These are phyloP conservation scores for Cenopis cana DNA, from an alignment of 2,888 invertebrate species.

Conservation along the genomic window DNA sequence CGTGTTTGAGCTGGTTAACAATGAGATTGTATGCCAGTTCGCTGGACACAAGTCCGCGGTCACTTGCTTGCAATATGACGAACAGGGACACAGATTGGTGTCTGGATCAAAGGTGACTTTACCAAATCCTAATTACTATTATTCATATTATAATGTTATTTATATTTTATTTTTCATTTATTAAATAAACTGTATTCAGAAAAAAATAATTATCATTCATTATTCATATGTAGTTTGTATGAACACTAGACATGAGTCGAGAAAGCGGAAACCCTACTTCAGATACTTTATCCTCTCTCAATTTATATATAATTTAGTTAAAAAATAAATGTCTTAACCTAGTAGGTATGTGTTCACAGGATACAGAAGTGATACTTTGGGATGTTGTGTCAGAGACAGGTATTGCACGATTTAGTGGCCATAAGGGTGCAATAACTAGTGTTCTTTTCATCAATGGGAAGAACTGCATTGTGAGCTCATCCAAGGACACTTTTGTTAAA, in stretches of 20 bases:
- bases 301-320: neutral
- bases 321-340: neutral
- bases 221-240: no score
- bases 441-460: slow-evolving; percentile 89
- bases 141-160: no score
- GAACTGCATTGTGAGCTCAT: slow-evolving; percentile 90
- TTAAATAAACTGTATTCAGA: no score
- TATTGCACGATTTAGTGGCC: slow-evolving; percentile 94
- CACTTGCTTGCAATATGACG: slow-evolving; percentile 93
- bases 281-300: no score
- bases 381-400: slow-evolving; percentile 97
- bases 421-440: slow-evolving; percentile 95
- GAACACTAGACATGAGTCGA: no score
- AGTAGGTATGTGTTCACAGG: slow-evolving; percentile 79
- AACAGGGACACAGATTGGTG: slow-evolving; percentile 92
- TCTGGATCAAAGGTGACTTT: slow-evolving; percentile 92
- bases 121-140: no score
- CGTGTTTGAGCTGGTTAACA: slow-evolving; percentile 91
- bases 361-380: slow-evolving; percentile 97
- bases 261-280: no score
- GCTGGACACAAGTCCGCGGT: slow-evolving; percentile 95
- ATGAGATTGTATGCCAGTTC: slow-evolving; percentile 89
- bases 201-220: no score
- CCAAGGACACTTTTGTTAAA: slow-evolving; percentile 97
- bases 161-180: no score